These are phyloP conservation scores for Morpho helenor DNA, from an alignment of 2,888 invertebrate genomes.

Conservation along the genomic window DNA sequence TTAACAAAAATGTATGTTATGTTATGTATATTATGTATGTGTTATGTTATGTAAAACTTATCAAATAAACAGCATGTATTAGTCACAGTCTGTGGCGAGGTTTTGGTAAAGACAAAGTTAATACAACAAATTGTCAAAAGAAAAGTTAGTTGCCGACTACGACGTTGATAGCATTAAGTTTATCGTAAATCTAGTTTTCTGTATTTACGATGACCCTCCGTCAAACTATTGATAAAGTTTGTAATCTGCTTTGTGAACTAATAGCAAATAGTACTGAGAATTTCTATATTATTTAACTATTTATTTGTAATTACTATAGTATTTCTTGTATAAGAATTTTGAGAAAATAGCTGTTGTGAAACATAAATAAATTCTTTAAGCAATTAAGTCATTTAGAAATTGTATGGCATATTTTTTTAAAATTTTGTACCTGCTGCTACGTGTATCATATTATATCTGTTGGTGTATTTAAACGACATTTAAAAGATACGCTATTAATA, in stretches of 20 bases:
- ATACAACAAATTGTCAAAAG: conserved; percentile 21
- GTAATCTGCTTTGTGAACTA: conserved; percentile 17
- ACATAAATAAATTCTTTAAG: too few species aligned
- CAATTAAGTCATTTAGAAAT: too few species aligned
- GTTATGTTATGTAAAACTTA: conserved; percentile 3
- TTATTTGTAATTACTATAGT: too few species aligned
- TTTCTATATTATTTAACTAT: not conserved
- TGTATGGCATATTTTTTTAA: too few species aligned
- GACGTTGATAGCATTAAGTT: conserved; percentile 18
- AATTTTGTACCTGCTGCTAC: too few species aligned
- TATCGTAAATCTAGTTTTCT: conserved; percentile 13
- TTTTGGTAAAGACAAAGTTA: conserved; percentile 16
- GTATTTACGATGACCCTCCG: conserved; percentile 17
- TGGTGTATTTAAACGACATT: too few species aligned
- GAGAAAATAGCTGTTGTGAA: too few species aligned
- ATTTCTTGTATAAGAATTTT: too few species aligned
- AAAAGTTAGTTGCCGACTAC: conserved; percentile 19
- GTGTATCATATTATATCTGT: too few species aligned
- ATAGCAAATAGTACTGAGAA: conserved; percentile 1
- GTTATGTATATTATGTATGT: too few species aligned
- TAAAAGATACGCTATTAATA: too few species aligned
- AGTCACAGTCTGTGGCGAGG: conserved; percentile 7
- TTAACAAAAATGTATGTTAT: too few species aligned
- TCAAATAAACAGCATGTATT: conserved; percentile 16
- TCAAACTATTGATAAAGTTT: conserved; percentile 19